Evolutionary conservation across 2,113 vertebrate genomes (phyloP), one percentile per base, ranked within the genome.

Genomic region (Cercopithecus mona): DNA sequence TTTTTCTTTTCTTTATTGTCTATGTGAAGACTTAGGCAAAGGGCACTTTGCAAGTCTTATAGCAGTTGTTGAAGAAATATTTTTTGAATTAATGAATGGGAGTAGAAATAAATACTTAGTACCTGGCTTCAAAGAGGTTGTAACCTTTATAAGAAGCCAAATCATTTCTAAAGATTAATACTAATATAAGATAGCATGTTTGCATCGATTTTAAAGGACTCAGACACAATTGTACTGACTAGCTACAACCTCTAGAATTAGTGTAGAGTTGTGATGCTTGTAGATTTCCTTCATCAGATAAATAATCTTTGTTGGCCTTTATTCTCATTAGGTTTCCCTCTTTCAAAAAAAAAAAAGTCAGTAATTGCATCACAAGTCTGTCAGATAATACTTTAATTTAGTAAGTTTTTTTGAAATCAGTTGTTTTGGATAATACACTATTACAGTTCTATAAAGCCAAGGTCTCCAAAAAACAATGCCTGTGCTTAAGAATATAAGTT

Each of bases 331-430:
- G 35, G 7, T 45, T 91, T 23, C 66, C 5, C 8, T 72, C 68
- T 23, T 66, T 40, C 20, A 43, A 52, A 73, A 35, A 85, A 76
- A 76, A 50, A 55, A 76, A 83, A 83, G 25, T 35, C 59, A 45
- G 16, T 88, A 94, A 83, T 84, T 95, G 27, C 45, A 68, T 75
- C 38, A 32, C 8, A 82, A 52, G 16, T 95, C 45, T 76, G 43
- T 45, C 85, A 40, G 27, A 35, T 89, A 79, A 93, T 55, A 45
- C 61, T 97, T 88, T 55, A 83, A 91, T 93, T 85, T 83, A 68
- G 16, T 82, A 86, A 90, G 27, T 57, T 85, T 95, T 86, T 93
- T 92, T 75, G 13, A 55, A 86, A 86, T 95, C 13, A 14, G 12
- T 90, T 97, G 43, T 83, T 94, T 70, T 89, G 22, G 59, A 68